phyloP scores from a whole-genome alignment of 2,113 vertebrate genomes.

The Thamnaconus septentrionalis region DNA sequence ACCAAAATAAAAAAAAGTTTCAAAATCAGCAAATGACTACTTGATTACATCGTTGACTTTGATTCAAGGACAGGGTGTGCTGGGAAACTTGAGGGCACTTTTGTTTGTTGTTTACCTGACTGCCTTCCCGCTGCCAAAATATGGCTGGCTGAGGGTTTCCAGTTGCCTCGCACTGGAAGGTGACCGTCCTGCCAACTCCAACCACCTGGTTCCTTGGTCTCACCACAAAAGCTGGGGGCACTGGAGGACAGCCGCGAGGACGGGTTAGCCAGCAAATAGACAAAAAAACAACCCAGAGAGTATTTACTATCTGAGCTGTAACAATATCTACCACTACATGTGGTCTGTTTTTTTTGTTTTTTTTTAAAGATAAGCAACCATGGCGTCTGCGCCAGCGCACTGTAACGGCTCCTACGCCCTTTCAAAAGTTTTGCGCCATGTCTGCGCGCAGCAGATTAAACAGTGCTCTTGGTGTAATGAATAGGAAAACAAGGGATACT shows the following conservation, averaged over 20 bases:
- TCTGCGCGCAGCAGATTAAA: constrained; percentile 54
- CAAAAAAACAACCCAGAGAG: neutral
- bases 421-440: constrained; percentile 17
- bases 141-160: constrained; percentile 98
- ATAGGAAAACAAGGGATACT: constrained; percentile 66
- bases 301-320: constrained; percentile 2
- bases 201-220: constrained; percentile 96
- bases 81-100: constrained; percentile 1
- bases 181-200: constrained; percentile 92
- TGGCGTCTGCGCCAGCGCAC: constrained; percentile 14
- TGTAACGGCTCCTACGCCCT: neutral
- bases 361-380: constrained; percentile 21
- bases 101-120: constrained; percentile 83
- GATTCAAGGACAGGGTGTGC: neutral
- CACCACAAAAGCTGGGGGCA: constrained; percentile 93
- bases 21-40: neutral
- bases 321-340: constrained; percentile 22
- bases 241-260: constrained; percentile 66
- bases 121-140: constrained; percentile 97
- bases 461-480: constrained; percentile 53
- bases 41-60: too few species aligned
- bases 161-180: constrained; percentile 96
- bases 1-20: neutral
- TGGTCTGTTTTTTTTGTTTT: neutral
- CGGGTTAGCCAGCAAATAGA: constrained; percentile 15